Percentiles rank a stretch among this genome's conserved stretches.
phyloP scores from a whole-genome alignment of 2,113 vertebrate species.

The Acrocephalus kingi region DNA sequence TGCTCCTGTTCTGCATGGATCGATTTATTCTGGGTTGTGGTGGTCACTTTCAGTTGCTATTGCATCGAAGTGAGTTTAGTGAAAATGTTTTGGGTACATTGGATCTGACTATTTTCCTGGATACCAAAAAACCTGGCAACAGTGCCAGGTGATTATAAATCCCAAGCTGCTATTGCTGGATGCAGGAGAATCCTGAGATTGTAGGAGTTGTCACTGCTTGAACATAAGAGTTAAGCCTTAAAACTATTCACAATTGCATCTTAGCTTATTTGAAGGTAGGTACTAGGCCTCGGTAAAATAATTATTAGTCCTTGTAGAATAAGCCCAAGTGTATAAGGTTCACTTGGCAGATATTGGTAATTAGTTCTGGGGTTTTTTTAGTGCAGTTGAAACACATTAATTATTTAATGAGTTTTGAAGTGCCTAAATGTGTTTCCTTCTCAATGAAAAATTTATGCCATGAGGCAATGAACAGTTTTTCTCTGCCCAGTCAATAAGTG shows the following conservation, averaged over 20 bases:
- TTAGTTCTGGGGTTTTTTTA: not conserved
- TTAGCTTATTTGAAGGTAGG: not conserved
- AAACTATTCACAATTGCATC: not conserved
- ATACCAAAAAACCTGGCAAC: not conserved
- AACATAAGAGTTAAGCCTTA: not conserved
- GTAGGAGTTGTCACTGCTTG: not conserved
- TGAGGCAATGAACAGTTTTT: not conserved
- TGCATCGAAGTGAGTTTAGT: not conserved
- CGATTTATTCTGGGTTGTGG: not conserved
- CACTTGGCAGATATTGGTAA: not conserved
- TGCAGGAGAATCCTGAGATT: not conserved
- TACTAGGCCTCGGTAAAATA: not conserved
- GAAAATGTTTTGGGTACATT: not conserved
- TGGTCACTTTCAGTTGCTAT: not conserved
- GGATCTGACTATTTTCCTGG: not conserved
- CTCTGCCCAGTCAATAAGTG: not conserved
- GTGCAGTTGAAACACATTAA: not conserved
- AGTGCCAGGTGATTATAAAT: not conserved
- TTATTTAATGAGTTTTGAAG: slow-evolving; percentile 51
- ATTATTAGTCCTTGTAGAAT: not conserved
- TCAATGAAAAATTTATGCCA: slow-evolving; percentile 10
- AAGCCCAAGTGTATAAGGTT: not conserved
- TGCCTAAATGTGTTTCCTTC: not conserved
- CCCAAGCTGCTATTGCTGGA: not conserved
- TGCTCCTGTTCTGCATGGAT: not conserved